Percentiles rank a stretch among this genome's conserved stretches.
Evolutionary conservation across 2,113 vertebrate species (phyloP).

Genomic region (Myiopsitta monachus): DNA sequence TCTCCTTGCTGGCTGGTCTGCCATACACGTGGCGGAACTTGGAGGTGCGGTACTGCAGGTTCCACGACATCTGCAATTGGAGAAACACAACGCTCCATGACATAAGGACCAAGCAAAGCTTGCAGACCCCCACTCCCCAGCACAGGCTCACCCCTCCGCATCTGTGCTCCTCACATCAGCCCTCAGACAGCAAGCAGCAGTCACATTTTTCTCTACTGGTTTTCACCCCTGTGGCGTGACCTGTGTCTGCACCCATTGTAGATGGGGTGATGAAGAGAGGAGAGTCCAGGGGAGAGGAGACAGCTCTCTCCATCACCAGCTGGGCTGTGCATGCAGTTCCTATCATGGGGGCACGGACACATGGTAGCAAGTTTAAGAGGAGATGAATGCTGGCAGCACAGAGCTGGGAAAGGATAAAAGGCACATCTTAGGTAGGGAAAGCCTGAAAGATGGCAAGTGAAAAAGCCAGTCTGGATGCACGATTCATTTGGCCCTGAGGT

Average conservation of each 20-base stretch:
- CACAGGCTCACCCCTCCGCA: background rate
- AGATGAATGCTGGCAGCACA: background rate
- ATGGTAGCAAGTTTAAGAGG: background rate
- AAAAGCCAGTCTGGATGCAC: background rate
- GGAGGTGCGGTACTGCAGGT: slow-evolving; percentile 82
- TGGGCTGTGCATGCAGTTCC: background rate
- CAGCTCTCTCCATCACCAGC: background rate
- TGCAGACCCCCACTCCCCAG: background rate
- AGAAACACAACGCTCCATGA: fast-evolving
- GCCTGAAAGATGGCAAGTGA: background rate
- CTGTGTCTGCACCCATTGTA: background rate
- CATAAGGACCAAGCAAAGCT: background rate
- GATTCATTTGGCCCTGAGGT: background rate
- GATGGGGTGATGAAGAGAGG: background rate
- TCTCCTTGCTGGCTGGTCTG: slow-evolving; percentile 82
- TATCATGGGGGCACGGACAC: fast-evolving
- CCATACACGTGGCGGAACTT: slow-evolving; percentile 91
- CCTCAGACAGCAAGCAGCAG: background rate
- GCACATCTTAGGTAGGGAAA: background rate
- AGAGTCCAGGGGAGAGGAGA: background rate
- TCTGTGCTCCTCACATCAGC: background rate
- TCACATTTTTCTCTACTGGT: fast-evolving
- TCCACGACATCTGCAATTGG: slow-evolving; percentile 88
- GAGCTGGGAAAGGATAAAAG: background rate
- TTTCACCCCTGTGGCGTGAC: background rate